Percentiles rank a stretch among this genome's conserved stretches.
Evolutionary conservation across 2,888 invertebrate genomes (phyloP).

Genomic region (Drepanosiphum platanoidis): DNA sequence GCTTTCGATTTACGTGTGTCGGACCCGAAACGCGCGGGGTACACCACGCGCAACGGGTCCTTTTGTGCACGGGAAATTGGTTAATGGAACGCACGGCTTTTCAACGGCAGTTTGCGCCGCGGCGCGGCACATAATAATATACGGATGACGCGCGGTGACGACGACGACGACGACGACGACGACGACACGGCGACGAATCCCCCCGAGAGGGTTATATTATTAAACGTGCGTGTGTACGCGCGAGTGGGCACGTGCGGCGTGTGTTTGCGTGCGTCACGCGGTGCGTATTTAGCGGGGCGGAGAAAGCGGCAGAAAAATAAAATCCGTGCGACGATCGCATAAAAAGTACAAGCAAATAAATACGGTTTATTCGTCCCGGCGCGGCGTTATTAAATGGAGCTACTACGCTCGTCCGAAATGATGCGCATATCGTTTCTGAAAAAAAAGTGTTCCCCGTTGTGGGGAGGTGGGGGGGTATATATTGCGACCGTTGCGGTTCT

Average conservation of each 20-base stretch:
- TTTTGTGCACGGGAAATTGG: constrained; percentile 53
- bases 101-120: constrained; percentile 24
- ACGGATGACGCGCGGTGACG: neutral
- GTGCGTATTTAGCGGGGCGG: neutral
- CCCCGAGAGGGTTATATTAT: constrained; percentile 6
- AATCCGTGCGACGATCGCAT: neutral
- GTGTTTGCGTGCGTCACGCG: too few species aligned
- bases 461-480: too few species aligned
- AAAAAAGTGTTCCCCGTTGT: too few species aligned
- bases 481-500: too few species aligned
- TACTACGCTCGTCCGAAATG: too few species aligned
- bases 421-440: too few species aligned
- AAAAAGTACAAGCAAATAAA: neutral
- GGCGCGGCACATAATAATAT: neutral
- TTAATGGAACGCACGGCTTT: constrained; percentile 58
- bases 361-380: too few species aligned
- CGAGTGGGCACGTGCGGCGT: too few species aligned
- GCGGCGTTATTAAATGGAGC: too few species aligned
- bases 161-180: neutral
- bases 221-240: neutral
- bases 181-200: neutral
- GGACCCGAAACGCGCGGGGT: constrained; percentile 8
- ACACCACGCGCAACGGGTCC: constrained; percentile 18
- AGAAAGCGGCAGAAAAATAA: neutral
- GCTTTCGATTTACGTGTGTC: constrained; percentile 48